Evolutionary conservation across 2,797 vertebrate genomes (phyloP).

Genomic region (Girardinus metallicus): DNA sequence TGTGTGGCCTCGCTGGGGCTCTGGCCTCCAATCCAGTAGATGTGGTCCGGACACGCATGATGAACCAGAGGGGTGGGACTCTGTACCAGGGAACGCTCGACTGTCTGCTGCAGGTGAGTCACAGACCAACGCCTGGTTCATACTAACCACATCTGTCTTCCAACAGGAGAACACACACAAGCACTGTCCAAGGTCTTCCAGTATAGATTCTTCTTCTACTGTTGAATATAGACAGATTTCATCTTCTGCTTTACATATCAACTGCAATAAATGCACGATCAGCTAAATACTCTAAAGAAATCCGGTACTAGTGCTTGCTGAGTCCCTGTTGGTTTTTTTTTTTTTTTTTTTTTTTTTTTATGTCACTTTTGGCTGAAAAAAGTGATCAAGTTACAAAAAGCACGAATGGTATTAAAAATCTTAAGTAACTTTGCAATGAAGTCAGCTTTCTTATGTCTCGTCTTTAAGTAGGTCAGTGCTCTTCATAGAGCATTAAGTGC

Average conservation of each 20-base stretch:
- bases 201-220: not conserved
- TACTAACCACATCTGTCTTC: no score
- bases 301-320: not conserved
- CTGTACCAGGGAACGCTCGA: constrained; percentile 93
- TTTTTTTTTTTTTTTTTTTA: no score
- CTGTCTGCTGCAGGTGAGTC: constrained; percentile 85
- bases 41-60: constrained; percentile 95
- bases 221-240: not conserved
- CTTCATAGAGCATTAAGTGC: not conserved
- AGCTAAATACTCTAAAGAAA: not conserved
- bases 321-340: not conserved
- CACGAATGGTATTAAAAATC: not conserved
- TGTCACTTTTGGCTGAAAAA: not conserved
- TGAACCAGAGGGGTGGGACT: constrained; percentile 93
- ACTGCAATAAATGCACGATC: not conserved
- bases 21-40: constrained; percentile 96
- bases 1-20: constrained; percentile 92
- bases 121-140: not conserved
- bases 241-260: not conserved
- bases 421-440: not conserved
- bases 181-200: not conserved
- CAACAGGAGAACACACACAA: not conserved
- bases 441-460: not conserved
- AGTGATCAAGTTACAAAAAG: not conserved
- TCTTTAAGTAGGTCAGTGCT: not conserved